A percentile compares a stretch with the other conserved stretches of the same genome.
phyloP scores from a whole-genome alignment of 2,888 invertebrate genomes.

The Leptopilina syphax region DNA sequence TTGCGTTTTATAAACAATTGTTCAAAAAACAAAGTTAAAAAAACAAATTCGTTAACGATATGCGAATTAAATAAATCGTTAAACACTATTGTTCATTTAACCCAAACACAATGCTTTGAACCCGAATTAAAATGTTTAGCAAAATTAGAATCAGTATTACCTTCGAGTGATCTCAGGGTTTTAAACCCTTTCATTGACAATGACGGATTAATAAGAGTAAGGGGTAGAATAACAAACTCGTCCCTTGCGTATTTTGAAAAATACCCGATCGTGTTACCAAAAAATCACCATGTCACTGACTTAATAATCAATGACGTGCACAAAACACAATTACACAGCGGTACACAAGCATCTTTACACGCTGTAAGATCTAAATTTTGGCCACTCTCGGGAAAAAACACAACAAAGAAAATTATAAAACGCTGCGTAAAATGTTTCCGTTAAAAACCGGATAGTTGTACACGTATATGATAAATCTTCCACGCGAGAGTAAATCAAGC shows the following conservation, averaged over 20 bases:
- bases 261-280: conserved; percentile 23
- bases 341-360: neutral
- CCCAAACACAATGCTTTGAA: conserved; percentile 40
- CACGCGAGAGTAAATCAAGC: neutral
- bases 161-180: neutral
- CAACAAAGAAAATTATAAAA: neutral
- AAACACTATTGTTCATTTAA: conserved; percentile 19
- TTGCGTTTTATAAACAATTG: neutral
- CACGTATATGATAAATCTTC: neutral
- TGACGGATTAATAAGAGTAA: conserved; percentile 33
- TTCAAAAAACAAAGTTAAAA: neutral
- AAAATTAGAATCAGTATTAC: neutral
- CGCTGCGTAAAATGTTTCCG: too few relatives aligned
- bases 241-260: neutral
- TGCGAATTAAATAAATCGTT: conserved; percentile 42
- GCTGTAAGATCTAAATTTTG: neutral
- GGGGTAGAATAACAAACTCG: conserved; percentile 13
- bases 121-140: conserved; percentile 32
- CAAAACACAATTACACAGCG: neutral
- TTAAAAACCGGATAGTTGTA: neutral
- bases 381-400: neutral
- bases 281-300: neutral
- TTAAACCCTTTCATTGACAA: conserved; percentile 44
- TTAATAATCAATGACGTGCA: neutral
- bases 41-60: neutral